These are phyloP conservation scores for Microctonus hyperodae DNA, from an alignment of 2,888 invertebrate species.

Conservation along the genomic window DNA sequence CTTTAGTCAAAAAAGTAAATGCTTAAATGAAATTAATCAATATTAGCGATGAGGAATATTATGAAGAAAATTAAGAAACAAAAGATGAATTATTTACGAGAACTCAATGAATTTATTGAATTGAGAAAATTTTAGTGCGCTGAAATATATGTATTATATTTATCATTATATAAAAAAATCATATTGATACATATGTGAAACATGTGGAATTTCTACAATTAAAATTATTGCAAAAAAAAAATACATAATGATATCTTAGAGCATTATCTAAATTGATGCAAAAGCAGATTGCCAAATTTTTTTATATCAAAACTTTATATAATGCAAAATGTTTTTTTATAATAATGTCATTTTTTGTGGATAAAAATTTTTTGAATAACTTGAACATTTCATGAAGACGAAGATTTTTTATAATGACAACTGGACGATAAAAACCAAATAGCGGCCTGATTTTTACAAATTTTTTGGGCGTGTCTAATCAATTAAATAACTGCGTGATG, in stretches of 20 bases:
- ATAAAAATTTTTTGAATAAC: background rate
- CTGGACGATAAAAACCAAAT: background rate
- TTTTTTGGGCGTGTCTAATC: background rate
- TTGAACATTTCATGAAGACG: background rate
- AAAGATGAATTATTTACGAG: background rate
- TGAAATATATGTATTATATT: background rate
- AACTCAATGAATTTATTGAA: background rate
- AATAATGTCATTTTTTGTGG: background rate
- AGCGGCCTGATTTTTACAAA: background rate
- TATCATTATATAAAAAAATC: background rate
- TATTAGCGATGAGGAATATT: background rate
- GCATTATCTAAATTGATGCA: background rate
- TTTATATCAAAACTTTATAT: background rate
- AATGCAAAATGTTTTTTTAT: background rate
- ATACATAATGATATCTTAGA: background rate
- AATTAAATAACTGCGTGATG: background rate
- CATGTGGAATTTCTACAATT: background rate
- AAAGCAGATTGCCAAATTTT: constrained; percentile 1
- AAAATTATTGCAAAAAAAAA: background rate
- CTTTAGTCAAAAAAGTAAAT: background rate
- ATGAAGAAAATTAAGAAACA: no score
- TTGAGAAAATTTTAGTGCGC: background rate
- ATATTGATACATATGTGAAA: background rate
- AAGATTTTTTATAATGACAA: background rate
- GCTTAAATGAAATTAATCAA: background rate